Conservation (phyloP, 2,113 vertebrate species). For the Halichoeres trimaculatus region DNA sequence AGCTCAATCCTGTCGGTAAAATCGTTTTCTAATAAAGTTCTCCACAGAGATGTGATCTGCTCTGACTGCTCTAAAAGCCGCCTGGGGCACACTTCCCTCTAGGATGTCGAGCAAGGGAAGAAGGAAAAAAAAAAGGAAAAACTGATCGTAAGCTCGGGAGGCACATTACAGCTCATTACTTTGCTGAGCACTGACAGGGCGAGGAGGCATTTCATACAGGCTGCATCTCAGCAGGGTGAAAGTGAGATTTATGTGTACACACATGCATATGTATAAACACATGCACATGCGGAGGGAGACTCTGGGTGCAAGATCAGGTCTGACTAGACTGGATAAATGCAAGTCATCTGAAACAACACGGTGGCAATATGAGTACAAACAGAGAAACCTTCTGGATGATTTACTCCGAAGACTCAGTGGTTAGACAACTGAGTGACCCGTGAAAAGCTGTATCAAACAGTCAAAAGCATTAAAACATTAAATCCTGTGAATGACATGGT, state of each 20-base stretch:
- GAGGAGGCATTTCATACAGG: constrained; percentile 36
- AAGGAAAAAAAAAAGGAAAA: background rate
- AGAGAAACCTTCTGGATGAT: background rate
- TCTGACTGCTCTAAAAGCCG: constrained; percentile 40
- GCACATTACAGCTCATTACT: constrained; percentile 50
- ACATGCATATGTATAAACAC: constrained; percentile 24
- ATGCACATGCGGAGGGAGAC: constrained; percentile 8
- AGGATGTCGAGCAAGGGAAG: constrained; percentile 20
- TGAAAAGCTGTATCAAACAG: too few relatives aligned
- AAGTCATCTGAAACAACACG: background rate
- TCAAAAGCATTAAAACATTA: too few relatives aligned
- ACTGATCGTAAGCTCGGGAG: background rate
- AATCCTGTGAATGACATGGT: too few relatives aligned
- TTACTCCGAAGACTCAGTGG: too few relatives aligned
- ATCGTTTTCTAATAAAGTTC: constrained; percentile 28
- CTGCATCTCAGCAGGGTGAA: constrained; percentile 22
- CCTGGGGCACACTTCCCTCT: constrained; percentile 25
- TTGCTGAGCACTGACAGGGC: constrained; percentile 33
- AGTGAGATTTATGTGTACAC: constrained; percentile 10
- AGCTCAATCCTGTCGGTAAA: constrained; percentile 20
- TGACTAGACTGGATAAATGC: constrained; percentile 19
- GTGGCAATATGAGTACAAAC: background rate
- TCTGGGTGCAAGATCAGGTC: background rate
- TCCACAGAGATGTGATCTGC: constrained; percentile 22
- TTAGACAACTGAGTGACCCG: too few relatives aligned